Evolutionary conservation across 2,113 vertebrate species (phyloP).

Genomic region (Lepus europaeus): DNA sequence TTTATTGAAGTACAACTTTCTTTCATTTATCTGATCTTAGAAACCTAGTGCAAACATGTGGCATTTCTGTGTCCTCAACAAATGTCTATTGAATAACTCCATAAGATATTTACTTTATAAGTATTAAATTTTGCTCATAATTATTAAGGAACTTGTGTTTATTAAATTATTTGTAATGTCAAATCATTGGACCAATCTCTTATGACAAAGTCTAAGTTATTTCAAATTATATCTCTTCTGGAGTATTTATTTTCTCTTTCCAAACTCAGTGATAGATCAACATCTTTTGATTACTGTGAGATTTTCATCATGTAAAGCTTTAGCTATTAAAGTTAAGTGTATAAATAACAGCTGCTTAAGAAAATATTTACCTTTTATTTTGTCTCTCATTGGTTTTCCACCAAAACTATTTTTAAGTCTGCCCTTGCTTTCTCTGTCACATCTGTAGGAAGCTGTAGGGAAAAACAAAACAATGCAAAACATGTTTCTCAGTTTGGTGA

Average conservation of each 20-base stretch:
- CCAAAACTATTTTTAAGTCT: background rate
- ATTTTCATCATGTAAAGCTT: background rate
- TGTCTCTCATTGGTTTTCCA: background rate
- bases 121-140: background rate
- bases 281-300: background rate
- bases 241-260: background rate
- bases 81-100: background rate
- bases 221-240: background rate
- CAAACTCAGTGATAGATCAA: background rate
- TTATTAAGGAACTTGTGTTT: background rate
- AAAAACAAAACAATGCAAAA: slow-evolving; percentile 59
- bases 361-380: background rate
- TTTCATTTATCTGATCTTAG: background rate
- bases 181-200: background rate
- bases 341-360: background rate
- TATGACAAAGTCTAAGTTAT: background rate
- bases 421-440: slow-evolving; percentile 56
- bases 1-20: background rate
- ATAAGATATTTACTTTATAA: background rate
- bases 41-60: background rate
- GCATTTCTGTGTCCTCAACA: background rate
- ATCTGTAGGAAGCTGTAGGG: slow-evolving; percentile 52
- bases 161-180: slow-evolving; percentile 14
- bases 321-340: accelerated
- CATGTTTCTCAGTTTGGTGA: slow-evolving; percentile 76